Conservation (phyloP, 2,797 vertebrate species). For the Anguilla anguilla region DNA sequence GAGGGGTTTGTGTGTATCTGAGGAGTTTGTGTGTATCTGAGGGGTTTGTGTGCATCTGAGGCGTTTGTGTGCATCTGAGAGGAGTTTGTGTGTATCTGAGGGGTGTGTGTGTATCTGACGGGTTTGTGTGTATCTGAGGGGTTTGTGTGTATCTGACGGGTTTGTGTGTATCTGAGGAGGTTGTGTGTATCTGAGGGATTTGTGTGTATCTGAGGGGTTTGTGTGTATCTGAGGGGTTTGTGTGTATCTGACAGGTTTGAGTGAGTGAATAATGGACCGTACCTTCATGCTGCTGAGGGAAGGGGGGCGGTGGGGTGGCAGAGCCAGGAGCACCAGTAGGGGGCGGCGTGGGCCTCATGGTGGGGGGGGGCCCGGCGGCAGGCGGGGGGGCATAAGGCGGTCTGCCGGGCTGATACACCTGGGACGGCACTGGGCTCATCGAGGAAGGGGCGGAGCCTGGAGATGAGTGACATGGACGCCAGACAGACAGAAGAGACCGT, state of each 20-base stretch:
- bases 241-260: not conserved
- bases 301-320: slow-evolving; percentile 57
- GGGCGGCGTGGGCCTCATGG: slow-evolving; percentile 63
- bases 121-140: too few species aligned
- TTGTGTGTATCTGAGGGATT: too few species aligned
- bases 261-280: slow-evolving; percentile 34
- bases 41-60: too few species aligned
- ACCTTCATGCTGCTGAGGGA: slow-evolving; percentile 71
- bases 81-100: too few species aligned
- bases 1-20: too few species aligned
- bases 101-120: too few species aligned
- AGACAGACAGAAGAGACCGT: not conserved
- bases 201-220: too few species aligned
- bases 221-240: too few species aligned
- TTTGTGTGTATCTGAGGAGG: too few species aligned
- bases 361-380: slow-evolving; percentile 60
- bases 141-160: too few species aligned
- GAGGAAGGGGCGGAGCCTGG: slow-evolving; percentile 73
- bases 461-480: slow-evolving; percentile 41
- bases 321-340: slow-evolving; percentile 62
- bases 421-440: slow-evolving; percentile 69
- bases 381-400: slow-evolving; percentile 71
- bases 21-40: too few species aligned
- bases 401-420: slow-evolving; percentile 72
- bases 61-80: too few species aligned